Conservation (phyloP, 2,113 vertebrate species). For the Cryptomyrus ogoouensis region DNA sequence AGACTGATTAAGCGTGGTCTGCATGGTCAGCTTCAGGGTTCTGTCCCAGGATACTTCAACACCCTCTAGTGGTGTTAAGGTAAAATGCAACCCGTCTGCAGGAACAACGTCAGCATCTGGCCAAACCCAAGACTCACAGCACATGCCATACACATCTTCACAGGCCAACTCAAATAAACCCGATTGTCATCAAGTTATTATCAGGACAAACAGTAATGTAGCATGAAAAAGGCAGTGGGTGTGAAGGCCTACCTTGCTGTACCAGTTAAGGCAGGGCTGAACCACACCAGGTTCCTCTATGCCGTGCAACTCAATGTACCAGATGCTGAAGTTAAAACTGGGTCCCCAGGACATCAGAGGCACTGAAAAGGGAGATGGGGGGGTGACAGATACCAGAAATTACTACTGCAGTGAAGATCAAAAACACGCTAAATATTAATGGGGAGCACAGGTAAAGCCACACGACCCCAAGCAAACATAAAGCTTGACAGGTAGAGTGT, state of each 20-base stretch:
- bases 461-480: neutral
- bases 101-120: neutral
- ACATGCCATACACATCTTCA: neutral
- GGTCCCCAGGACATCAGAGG: constrained; percentile 98
- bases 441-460: neutral
- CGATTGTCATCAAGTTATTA: neutral
- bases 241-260: constrained; percentile 84
- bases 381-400: neutral
- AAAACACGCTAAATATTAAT: neutral
- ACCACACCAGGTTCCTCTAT: constrained; percentile 96
- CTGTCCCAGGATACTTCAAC: neutral
- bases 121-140: neutral
- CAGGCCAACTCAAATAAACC: neutral
- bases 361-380: constrained; percentile 59
- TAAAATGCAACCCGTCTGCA: neutral
- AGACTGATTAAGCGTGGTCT: too few species aligned
- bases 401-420: neutral
- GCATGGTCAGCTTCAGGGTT: neutral
- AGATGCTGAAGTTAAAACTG: constrained; percentile 99
- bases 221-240: neutral
- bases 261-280: constrained; percentile 98
- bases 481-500: neutral
- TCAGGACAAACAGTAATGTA: neutral
- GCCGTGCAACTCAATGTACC: constrained; percentile 97
- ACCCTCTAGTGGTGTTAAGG: neutral